Conservation (phyloP, 2,113 vertebrate species). For the Pseudopodoces humilis region DNA sequence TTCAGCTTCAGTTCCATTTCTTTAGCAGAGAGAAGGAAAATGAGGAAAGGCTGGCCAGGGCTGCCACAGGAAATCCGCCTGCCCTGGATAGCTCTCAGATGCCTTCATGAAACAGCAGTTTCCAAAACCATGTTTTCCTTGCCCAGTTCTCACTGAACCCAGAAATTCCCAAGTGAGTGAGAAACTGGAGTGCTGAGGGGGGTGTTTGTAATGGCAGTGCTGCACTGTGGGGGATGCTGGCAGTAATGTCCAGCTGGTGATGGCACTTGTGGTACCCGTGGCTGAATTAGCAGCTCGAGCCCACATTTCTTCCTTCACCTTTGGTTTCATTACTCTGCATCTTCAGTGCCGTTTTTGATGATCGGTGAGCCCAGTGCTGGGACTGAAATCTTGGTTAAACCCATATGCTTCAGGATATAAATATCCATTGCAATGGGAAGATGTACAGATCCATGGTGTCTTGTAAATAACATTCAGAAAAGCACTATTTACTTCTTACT, state of each 20-base stretch:
- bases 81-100: neutral
- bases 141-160: neutral
- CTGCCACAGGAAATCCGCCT: slow-evolving; percentile 28
- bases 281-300: neutral
- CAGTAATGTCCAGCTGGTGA: neutral
- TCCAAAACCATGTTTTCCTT: neutral
- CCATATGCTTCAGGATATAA: neutral
- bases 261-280: neutral
- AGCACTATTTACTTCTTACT: neutral
- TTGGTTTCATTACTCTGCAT: neutral
- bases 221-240: neutral
- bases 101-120: slow-evolving; percentile 42
- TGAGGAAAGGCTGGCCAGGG: slow-evolving; percentile 19
- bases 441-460: neutral
- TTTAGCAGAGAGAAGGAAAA: neutral
- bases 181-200: neutral
- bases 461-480: neutral
- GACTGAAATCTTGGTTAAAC: neutral
- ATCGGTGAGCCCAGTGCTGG: neutral
- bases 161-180: neutral
- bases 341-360: neutral
- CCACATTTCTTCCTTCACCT: neutral
- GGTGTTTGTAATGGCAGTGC: neutral
- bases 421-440: neutral
- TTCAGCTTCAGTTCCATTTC: slow-evolving; percentile 11